A percentile compares a stretch with the other conserved stretches of the same genome.
Evolutionary conservation across 2,888 invertebrate species (phyloP).

Genomic region (Leucoptera coffeella): DNA sequence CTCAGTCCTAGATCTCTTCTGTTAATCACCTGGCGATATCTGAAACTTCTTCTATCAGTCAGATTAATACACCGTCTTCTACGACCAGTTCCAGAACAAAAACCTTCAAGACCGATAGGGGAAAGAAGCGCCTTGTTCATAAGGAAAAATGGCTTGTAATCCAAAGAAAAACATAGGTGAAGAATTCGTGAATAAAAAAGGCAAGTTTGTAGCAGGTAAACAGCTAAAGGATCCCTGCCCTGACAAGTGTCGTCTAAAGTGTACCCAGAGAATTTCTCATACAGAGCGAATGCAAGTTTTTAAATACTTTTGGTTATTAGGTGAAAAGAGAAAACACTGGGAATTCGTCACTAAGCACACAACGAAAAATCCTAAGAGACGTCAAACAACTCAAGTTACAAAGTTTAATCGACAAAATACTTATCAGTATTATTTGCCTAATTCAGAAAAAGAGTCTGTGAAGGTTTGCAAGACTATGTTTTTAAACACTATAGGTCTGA

Average conservation of each 20-base stretch:
- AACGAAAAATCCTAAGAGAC: slow-evolving; percentile 5
- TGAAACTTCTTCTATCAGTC: no score
- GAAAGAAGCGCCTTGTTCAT: slow-evolving; percentile 1
- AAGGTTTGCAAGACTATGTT: slow-evolving; percentile 8
- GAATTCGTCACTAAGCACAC: slow-evolving; percentile 6
- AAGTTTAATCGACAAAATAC: slow-evolving; percentile 6
- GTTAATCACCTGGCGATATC: no score
- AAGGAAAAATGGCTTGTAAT: slow-evolving; percentile 1
- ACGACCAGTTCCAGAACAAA: not conserved
- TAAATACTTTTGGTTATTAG: slow-evolving; percentile 7
- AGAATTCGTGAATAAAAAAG: slow-evolving; percentile 2
- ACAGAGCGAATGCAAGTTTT: slow-evolving; percentile 3
- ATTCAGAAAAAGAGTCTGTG: slow-evolving; percentile 2
- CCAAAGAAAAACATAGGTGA: slow-evolving; percentile 1
- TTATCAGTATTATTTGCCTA: slow-evolving; percentile 6
- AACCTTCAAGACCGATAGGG: slow-evolving; percentile 1
- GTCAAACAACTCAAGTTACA: slow-evolving; percentile 6
- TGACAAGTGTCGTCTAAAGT: not conserved
- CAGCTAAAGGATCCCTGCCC: not conserved
- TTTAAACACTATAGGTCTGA: slow-evolving; percentile 7
- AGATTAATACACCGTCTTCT: slow-evolving; percentile 1
- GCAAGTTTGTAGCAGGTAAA: slow-evolving; percentile 2
- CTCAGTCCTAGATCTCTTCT: no score
- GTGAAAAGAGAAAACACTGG: slow-evolving; percentile 6
- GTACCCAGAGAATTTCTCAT: not conserved